A percentile compares a stretch with the other conserved stretches of the same genome.
These are phyloP conservation scores for Chiloscyllium plagiosum DNA, from an alignment of 2,113 vertebrate genomes.

Conservation along the genomic window DNA sequence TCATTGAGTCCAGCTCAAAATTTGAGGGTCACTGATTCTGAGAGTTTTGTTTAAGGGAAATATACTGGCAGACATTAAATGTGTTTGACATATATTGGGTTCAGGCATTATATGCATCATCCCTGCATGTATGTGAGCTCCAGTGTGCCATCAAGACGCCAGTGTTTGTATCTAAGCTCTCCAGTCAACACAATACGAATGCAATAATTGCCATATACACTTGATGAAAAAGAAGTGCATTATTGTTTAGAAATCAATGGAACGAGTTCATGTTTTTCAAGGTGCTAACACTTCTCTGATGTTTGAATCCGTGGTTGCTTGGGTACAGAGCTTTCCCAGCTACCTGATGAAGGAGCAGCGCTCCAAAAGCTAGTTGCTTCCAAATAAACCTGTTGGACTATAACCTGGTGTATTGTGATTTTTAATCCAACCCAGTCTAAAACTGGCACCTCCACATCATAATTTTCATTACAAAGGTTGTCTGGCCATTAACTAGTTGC, in stretches of 20 bases:
- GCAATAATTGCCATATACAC: not conserved
- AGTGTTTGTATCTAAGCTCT: not conserved
- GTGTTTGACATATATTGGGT: not conserved
- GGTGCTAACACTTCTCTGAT: not conserved
- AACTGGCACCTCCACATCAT: too few species aligned
- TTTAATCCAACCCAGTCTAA: too few species aligned
- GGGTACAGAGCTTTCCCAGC: not conserved
- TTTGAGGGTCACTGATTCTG: not conserved
- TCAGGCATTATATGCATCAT: not conserved
- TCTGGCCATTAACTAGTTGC: not conserved
- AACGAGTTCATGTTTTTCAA: not conserved
- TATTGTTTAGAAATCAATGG: not conserved
- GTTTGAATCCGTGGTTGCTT: not conserved
- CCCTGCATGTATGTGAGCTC: not conserved
- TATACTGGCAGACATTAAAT: not conserved
- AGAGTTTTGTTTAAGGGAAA: not conserved
- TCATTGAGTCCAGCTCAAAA: not conserved
- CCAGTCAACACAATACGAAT: not conserved
- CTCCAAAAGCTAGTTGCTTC: too few species aligned
- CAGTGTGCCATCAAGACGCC: not conserved
- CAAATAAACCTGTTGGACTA: too few species aligned
- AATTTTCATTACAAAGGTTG: not conserved
- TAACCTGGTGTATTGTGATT: too few species aligned
- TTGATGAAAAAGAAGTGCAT: not conserved
- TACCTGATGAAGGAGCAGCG: not conserved